phyloP scores from a whole-genome alignment of 2,113 vertebrate species.

The Centropristis striata region DNA sequence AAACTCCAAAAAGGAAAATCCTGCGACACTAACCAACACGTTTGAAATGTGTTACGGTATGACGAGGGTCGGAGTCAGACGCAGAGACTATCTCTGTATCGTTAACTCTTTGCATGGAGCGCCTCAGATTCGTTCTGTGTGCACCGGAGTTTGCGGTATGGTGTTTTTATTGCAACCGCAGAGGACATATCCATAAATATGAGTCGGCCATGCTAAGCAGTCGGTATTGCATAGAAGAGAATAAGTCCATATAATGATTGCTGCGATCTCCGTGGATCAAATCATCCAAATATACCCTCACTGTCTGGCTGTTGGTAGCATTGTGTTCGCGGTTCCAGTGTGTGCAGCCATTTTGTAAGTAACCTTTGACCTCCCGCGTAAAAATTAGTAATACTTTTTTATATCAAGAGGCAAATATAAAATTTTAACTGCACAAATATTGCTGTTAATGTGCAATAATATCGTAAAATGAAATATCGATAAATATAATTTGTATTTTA shows the following conservation, averaged over 20 bases:
- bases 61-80: not conserved
- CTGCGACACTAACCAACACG: not conserved
- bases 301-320: not conserved
- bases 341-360: conserved; percentile 82
- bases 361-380: conserved; percentile 82
- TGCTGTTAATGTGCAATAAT: not conserved
- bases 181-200: not conserved
- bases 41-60: not conserved
- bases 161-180: not conserved
- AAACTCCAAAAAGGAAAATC: not conserved
- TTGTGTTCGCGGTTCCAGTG: not conserved
- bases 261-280: not conserved
- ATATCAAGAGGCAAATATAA: accelerated
- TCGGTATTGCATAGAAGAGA: not conserved
- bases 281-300: conserved; percentile 3
- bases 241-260: too few relatives aligned
- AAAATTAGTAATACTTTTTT: not conserved
- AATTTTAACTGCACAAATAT: accelerated
- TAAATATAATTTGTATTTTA: not conserved
- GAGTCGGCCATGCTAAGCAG: not conserved
- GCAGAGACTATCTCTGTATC: not conserved
- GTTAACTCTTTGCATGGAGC: not conserved
- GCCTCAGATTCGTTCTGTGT: not conserved
- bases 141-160: not conserved
- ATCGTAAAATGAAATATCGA: not conserved